A percentile compares a stretch with the other conserved stretches of the same genome.
phyloP scores from a whole-genome alignment of 2,113 vertebrate species.

The Hydrochoerus hydrochaeris region DNA sequence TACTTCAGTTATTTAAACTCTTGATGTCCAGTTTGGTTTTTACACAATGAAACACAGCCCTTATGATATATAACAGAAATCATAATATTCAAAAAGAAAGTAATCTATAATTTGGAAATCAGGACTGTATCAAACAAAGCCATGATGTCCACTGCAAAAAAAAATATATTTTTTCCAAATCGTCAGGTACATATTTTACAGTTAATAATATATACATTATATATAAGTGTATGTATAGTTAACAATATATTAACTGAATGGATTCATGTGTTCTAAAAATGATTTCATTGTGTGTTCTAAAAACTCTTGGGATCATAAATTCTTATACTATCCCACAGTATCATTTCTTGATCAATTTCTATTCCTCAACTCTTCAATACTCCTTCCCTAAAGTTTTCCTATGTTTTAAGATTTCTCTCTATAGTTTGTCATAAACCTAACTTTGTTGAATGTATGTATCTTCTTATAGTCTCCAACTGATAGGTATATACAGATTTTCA shows the following conservation, averaged over 20 bases:
- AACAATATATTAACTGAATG: background rate
- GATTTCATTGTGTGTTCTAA: background rate
- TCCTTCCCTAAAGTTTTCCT: background rate
- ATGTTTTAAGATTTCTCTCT: background rate
- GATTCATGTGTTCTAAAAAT: background rate
- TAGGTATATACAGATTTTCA: background rate
- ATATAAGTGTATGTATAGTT: too few species aligned
- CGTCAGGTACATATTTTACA: background rate
- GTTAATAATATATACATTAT: too few species aligned
- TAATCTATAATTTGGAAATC: background rate
- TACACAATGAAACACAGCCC: background rate
- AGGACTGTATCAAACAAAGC: conserved; percentile 6
- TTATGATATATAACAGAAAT: conserved; percentile 3
- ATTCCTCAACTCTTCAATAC: background rate
- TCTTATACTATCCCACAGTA: background rate
- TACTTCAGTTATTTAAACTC: conserved; percentile 18
- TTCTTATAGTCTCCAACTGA: background rate
- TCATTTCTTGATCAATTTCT: background rate
- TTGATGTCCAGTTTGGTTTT: background rate
- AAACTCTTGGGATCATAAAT: background rate
- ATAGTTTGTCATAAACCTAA: background rate
- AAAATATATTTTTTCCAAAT: background rate
- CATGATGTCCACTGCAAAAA: background rate
- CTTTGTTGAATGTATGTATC: background rate
- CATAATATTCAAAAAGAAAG: background rate